Evolutionary conservation across 2,797 vertebrate genomes (phyloP), one percentile per base, ranked within the genome.

Genomic region (Lepidocolaptes lacrymiger): DNA sequence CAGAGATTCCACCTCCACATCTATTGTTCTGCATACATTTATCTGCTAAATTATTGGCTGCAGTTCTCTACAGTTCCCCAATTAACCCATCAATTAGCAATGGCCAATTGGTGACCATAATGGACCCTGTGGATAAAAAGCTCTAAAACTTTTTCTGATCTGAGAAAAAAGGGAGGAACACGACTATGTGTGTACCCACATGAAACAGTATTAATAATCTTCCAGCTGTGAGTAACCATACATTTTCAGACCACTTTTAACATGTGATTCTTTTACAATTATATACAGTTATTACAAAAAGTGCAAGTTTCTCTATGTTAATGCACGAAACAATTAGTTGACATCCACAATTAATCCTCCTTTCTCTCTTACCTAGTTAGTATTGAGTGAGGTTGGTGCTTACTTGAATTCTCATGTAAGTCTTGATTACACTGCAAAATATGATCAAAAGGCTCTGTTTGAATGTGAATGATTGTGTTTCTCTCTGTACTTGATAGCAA

Each of bases 401-500:
- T 77, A 92, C 51, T 93, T 96, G 91, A 97, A 98, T 98, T 96
- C 97, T 97, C 96, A 95, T 96, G 96, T 95, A 96, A 96, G 96
- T 96, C 96, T 97, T 98, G 97, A 98, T 98, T 98, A 92, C 97
- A 89, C 95, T 96, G 96, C 96, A 97, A 96, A 96, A 94, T 90
- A 95, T 98, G 97, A 98, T 98, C 97, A 98, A 98, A 98, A 98
- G 97, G 66, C 83, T 97, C 96, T 80, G 76, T 91, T 93, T 95
- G 78, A 97, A 98, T 94, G 96, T 96, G 93, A 96, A 96, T 97
- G 96, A 98, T 98, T 98, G 93, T 96, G 75, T 95, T 97, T 92
- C 96, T 97, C 39, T 18, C 94, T 95, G 91, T 97, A 97, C 91
- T 97, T 97, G 97, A 97, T 97, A 94, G 97, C 97, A 98, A 98